Evolutionary conservation across 1,140 invertebrate genomes (phyloP), one percentile per base, ranked within the genome.

Genomic region (Scaptomyza hsui): DNA sequence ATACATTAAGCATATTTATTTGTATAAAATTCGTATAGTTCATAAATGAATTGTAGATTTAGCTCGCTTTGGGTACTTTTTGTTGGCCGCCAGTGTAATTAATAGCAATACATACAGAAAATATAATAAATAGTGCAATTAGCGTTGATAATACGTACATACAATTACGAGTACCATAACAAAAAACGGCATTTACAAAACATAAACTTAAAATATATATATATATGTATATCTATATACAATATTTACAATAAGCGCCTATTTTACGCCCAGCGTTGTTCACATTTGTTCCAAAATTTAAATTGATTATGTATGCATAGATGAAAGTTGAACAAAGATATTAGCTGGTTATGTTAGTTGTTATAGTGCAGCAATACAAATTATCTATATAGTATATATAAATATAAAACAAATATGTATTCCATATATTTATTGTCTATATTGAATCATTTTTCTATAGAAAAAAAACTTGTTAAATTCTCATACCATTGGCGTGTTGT

Each of bases 291-390:
- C 64, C 76, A 80, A 81, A 77, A 76, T 83, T 29, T 64, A 44
- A 55, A 60, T 65, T 59, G 49, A 63, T 64, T 79, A 52, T 35
- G 29, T 9, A 9, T 53, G 72, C 73, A 78, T 74, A 82, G 65
- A 83, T 67, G 59, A 76, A 80, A 47, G 49, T 72, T 76, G 59
- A 73, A 61, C 75, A 69, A 65, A 70, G 68, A 86, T 86, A 80
- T 80, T 83, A 76, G 76, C 80, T 86, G 81, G 80, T 83, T 83
- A 83, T 83, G 80, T 85, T 86, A 86, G 81, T 86, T 86, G 82
- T 85, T 85, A 85, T 77, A 64, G 68, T 67, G 76, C 80, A 85
- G 81, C 81, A 80, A 57, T 86, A 59, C 41, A 67, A 75, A 78
- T 77, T n/a, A n/a, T 65, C 78, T 73, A 82, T 81, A 82, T 63